Percentiles rank a stretch among this genome's conserved stretches.
Evolutionary conservation across 53 echinoderm and acorn worm species (phyloP).

Genomic region (Patiria pectinifera): DNA sequence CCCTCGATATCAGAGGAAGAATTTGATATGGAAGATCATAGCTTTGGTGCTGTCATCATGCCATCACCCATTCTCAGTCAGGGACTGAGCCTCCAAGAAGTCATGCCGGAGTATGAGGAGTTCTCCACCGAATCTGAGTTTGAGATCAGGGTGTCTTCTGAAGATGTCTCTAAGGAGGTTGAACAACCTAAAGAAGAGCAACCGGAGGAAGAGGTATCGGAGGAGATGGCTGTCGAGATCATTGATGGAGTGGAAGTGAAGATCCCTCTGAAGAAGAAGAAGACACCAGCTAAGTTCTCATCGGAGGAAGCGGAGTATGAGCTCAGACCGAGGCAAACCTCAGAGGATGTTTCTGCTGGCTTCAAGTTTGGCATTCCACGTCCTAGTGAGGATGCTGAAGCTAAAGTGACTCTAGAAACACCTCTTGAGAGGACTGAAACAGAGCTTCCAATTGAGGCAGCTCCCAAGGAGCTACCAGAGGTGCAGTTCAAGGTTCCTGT

Average conservation of each 20-base stretch:
- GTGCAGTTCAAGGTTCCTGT: constrained; percentile 55
- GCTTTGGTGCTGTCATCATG: constrained; percentile 41
- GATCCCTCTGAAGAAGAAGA: constrained; percentile 39
- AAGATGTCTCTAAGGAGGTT: constrained; percentile 61
- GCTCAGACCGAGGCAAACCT: constrained; percentile 43
- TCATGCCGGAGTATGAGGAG: constrained; percentile 53
- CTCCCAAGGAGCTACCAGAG: constrained; percentile 41
- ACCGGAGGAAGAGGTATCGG: constrained; percentile 63
- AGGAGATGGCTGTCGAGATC: constrained; percentile 36
- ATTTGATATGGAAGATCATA: constrained; percentile 56
- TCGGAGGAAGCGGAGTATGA: constrained; percentile 50
- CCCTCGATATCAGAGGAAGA: constrained; percentile 93
- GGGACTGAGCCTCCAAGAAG: constrained; percentile 46
- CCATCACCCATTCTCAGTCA: constrained; percentile 16
- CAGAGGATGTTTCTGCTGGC: constrained; percentile 43
- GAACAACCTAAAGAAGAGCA: constrained; percentile 63
- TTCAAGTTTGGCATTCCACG: constrained; percentile 49
- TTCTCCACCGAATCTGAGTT: constrained; percentile 39
- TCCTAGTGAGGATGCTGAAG: constrained; percentile 40
- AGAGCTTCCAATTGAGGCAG: constrained; percentile 46
- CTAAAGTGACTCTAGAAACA: constrained; percentile 35
- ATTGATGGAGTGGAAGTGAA: constrained; percentile 40
- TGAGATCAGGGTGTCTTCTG: constrained; percentile 39
- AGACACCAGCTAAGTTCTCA: constrained; percentile 2
- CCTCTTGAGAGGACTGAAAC: constrained; percentile 36